phyloP scores from a whole-genome alignment of 2,113 vertebrate species.

The Geococcyx californianus region DNA sequence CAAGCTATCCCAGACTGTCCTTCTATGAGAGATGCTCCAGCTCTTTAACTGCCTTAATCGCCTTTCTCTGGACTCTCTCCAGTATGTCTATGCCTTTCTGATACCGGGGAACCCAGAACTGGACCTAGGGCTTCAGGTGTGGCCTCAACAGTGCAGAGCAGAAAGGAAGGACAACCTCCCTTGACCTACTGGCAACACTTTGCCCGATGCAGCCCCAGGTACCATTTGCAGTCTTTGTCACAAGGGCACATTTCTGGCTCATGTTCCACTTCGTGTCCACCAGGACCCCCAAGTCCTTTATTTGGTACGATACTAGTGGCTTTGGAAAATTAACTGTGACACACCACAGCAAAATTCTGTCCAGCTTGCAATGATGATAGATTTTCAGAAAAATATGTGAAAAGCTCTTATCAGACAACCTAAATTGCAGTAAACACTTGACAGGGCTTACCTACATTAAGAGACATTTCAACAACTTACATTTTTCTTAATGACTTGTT shows the following conservation, averaged over 20 bases:
- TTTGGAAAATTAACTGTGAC: background rate
- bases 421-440: background rate
- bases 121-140: background rate
- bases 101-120: background rate
- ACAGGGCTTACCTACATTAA: background rate
- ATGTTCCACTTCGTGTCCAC: background rate
- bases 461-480: background rate
- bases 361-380: background rate
- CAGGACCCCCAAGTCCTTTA: background rate
- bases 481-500: background rate
- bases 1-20: background rate
- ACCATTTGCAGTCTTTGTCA: background rate
- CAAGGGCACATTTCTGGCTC: background rate
- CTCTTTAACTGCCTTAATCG: background rate
- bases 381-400: background rate
- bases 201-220: background rate
- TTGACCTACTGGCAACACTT: background rate
- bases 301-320: background rate
- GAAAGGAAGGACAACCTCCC: background rate
- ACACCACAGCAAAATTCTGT: background rate
- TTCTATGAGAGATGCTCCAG: background rate
- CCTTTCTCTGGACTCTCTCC: background rate
- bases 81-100: background rate
- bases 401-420: background rate
- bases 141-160: background rate